Conservation (phyloP, 2,797 vertebrate genomes). For the Phrynocephalus vlangalii region DNA sequence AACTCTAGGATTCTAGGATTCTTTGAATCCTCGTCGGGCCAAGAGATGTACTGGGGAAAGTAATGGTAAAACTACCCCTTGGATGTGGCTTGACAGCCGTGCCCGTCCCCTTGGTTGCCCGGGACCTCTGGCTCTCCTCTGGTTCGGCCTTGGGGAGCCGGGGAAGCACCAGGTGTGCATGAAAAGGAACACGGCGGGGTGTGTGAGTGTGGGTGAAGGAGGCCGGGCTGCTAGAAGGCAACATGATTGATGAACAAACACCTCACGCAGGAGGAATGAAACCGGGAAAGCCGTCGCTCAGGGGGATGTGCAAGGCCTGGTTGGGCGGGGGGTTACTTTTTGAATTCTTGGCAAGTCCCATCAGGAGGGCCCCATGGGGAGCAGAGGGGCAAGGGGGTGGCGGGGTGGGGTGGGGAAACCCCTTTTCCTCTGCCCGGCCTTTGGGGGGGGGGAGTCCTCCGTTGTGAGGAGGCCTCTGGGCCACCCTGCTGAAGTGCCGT, state of each 20-base stretch:
- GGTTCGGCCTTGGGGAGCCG: not conserved
- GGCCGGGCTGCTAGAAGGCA: too few species aligned
- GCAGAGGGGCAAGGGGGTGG: not conserved
- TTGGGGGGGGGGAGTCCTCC: too few species aligned
- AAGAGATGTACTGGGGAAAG: too few species aligned
- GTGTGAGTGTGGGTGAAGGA: too few species aligned
- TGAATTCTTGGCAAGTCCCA: slow-evolving; percentile 67
- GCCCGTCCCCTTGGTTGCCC: not conserved
- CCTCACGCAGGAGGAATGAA: not conserved
- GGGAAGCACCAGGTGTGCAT: not conserved
- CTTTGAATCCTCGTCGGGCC: too few species aligned
- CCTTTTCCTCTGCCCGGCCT: not conserved
- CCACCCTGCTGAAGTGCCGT: too few species aligned
- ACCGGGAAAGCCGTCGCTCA: slow-evolving; percentile 51
- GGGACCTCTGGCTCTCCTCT: not conserved
- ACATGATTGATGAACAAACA: too few species aligned
- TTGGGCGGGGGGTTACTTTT: slow-evolving; percentile 38
- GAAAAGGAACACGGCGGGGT: not conserved
- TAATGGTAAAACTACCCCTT: too few species aligned
- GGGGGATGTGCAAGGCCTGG: slow-evolving; percentile 46
- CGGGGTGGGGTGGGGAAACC: not conserved
- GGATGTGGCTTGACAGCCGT: too few species aligned
- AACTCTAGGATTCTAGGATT: too few species aligned
- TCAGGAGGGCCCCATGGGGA: slow-evolving; percentile 58
- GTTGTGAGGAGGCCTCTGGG: not conserved